Evolutionary conservation across 2,888 invertebrate genomes (phyloP).

Genomic region (Pterostichus niger): DNA sequence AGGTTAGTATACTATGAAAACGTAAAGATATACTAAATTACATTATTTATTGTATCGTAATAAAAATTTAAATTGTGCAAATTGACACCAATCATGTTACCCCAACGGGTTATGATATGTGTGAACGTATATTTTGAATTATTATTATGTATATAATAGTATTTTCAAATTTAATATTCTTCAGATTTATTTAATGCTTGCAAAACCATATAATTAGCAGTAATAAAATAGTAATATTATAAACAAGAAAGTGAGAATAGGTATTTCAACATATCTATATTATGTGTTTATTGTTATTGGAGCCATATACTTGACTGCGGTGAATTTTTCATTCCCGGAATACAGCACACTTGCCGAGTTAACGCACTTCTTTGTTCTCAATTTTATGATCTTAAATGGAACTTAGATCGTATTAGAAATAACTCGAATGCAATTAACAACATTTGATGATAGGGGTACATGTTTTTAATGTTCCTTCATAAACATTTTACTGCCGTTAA

Average conservation of each 20-base stretch:
- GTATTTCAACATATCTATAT: conserved; percentile 31
- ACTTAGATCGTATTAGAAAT: conserved; percentile 23
- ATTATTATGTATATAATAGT: no score
- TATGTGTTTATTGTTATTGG: conserved; percentile 6
- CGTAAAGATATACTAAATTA: no score
- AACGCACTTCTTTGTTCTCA: conserved; percentile 6
- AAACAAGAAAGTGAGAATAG: conserved; percentile 28
- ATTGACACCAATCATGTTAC: no score
- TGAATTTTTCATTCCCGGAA: neutral
- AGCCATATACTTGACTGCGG: neutral
- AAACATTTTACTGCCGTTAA: conserved; percentile 51
- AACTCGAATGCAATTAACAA: conserved; percentile 26
- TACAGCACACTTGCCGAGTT: neutral
- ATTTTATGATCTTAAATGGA: neutral
- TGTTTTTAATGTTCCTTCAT: conserved; percentile 37
- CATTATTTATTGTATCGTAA: no score
- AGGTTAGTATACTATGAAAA: no score
- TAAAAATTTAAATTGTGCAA: no score
- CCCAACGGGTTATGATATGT: no score
- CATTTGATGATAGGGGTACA: neutral
- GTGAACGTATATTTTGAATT: no score
- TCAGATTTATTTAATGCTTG: no score
- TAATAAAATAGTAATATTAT: conserved; percentile 5
- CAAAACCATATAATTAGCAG: neutral
- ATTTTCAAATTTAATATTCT: no score